Conservation (phyloP, 1,140 invertebrate genomes). For the Pectinophora gossypiella region DNA sequence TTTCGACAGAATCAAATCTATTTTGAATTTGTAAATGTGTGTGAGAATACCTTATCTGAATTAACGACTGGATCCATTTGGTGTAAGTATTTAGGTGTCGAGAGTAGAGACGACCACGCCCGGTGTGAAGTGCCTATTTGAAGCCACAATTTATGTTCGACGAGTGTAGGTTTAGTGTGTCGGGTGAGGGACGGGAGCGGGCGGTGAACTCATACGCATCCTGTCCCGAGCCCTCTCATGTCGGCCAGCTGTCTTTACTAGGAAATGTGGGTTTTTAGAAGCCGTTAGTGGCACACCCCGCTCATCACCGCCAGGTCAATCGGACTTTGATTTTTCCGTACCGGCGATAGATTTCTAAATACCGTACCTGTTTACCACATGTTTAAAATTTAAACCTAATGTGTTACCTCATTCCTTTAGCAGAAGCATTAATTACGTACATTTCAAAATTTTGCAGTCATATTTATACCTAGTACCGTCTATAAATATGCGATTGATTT, state of each 20-base stretch:
- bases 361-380: not conserved
- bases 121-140: conserved; percentile 23
- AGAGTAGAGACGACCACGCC: too few species aligned
- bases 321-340: conserved; percentile 25
- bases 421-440: too few species aligned
- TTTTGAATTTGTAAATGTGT: too few species aligned
- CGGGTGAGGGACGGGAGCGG: conserved; percentile 33
- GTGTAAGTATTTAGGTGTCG: too few species aligned
- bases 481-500: conserved; percentile 44
- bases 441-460: conserved; percentile 25
- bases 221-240: conserved; percentile 47
- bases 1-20: too few species aligned
- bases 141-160: conserved; percentile 44
- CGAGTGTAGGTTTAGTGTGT: conserved; percentile 45
- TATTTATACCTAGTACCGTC: conserved; percentile 25
- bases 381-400: too few species aligned
- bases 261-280: conserved; percentile 66
- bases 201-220: conserved; percentile 59
- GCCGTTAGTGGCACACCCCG: conserved; percentile 47
- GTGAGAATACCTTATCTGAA: too few species aligned
- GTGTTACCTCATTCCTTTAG: too few species aligned
- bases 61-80: too few species aligned
- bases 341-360: conserved; percentile 20
- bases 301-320: conserved; percentile 45
- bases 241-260: conserved; percentile 47